Percentiles rank a stretch among this genome's conserved stretches.
Evolutionary conservation across 2,113 vertebrate species (phyloP).

Genomic region (Hoplias malabaricus): DNA sequence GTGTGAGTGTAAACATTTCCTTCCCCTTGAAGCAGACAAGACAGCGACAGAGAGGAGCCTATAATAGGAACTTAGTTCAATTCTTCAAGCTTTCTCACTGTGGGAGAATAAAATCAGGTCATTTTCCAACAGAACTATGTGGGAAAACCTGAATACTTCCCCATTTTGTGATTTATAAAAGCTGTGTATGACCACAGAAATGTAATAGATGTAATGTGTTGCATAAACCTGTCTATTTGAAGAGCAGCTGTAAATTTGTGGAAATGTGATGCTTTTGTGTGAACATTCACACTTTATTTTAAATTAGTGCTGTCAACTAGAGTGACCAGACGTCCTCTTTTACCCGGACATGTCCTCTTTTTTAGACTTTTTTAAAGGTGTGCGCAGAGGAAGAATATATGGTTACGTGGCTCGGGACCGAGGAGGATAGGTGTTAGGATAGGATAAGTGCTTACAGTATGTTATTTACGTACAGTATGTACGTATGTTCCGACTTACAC

Average conservation of each 20-base stretch:
- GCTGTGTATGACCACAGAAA: background rate
- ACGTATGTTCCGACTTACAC: too few species aligned
- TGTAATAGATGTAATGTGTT: background rate
- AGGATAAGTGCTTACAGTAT: too few species aligned
- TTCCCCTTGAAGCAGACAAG: conserved; percentile 51
- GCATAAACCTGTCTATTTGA: background rate
- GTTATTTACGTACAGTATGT: too few species aligned
- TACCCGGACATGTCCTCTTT: too few species aligned
- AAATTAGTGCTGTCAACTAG: too few species aligned
- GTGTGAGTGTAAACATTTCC: conserved; percentile 63
- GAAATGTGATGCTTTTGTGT: background rate
- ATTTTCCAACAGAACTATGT: background rate
- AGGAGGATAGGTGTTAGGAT: too few species aligned
- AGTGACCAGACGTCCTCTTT: too few species aligned
- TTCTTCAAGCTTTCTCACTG: background rate
- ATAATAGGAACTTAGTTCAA: conserved; percentile 42
- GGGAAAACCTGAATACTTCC: conserved; percentile 12
- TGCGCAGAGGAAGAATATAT: too few species aligned
- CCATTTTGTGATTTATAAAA: conserved; percentile 18
- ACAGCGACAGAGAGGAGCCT: conserved; percentile 41
- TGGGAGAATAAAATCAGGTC: background rate
- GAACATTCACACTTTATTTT: too few species aligned
- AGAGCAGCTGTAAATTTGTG: background rate
- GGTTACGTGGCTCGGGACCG: too few species aligned
- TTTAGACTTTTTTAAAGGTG: too few species aligned